Percentiles rank a stretch among this genome's conserved stretches.
Conservation (phyloP, 2,113 vertebrate genomes). For the Physeter macrocephalus region DNA sequence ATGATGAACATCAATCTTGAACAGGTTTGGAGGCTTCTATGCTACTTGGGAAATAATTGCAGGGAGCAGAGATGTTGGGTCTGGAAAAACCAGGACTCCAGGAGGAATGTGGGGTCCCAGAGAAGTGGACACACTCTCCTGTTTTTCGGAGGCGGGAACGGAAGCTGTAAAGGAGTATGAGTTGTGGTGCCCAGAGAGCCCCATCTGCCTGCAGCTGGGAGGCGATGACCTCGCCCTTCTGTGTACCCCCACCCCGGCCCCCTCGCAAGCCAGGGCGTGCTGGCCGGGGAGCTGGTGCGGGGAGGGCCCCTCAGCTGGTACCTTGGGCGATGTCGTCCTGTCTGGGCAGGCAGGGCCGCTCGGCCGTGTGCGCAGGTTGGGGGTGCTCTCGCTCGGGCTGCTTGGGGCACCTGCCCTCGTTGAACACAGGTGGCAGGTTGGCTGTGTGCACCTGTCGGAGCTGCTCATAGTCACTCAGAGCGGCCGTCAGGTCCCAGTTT, state of each 20-base stretch:
- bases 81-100: not conserved
- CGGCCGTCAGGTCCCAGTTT: slow-evolving; percentile 98
- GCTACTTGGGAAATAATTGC: not conserved
- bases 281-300: fast-evolving
- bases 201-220: not conserved
- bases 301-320: slow-evolving; percentile 29
- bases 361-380: slow-evolving; percentile 85
- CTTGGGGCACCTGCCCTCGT: slow-evolving; percentile 90
- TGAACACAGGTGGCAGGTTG: slow-evolving; percentile 95
- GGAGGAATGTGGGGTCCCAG: not conserved
- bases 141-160: not conserved
- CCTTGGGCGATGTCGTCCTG: slow-evolving; percentile 93
- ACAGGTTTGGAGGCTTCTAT: not conserved
- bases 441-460: slow-evolving; percentile 95
- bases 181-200: fast-evolving
- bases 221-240: not conserved
- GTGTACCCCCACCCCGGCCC: not conserved
- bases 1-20: fast-evolving
- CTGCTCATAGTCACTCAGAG: slow-evolving; percentile 95
- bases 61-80: not conserved
- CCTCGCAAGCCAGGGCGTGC: fast-evolving
- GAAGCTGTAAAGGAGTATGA: not conserved
- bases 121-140: not conserved
- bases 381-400: slow-evolving; percentile 85
- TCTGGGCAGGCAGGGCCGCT: slow-evolving; percentile 86